phyloP scores from a whole-genome alignment of 2,888 invertebrate genomes.

The Scaptomyza parva region DNA sequence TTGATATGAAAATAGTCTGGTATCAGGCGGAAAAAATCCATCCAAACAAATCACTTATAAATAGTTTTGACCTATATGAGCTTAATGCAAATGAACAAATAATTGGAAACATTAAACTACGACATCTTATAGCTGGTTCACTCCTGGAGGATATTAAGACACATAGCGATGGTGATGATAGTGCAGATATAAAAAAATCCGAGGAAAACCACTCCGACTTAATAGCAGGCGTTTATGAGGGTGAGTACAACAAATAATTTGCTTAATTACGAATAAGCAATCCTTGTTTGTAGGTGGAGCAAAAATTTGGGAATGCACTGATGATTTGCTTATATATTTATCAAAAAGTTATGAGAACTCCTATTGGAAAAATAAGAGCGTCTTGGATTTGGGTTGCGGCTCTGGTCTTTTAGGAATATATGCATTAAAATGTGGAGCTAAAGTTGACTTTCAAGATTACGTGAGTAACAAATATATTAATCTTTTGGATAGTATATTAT shows the following conservation, averaged over 20 bases:
- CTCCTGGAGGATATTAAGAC: slow-evolving; percentile 74
- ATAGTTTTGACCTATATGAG: slow-evolving; percentile 76
- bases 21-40: slow-evolving; percentile 75
- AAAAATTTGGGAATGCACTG: slow-evolving; percentile 98
- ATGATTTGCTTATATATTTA: slow-evolving; percentile 91
- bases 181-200: slow-evolving; percentile 84
- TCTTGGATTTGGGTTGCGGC: slow-evolving; percentile 97
- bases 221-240: slow-evolving; percentile 92
- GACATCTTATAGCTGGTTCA: slow-evolving; percentile 74
- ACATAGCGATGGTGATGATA: slow-evolving; percentile 45
- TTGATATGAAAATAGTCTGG: slow-evolving; percentile 51
- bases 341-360: slow-evolving; percentile 83
- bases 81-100: slow-evolving; percentile 69
- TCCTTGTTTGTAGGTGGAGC: slow-evolving; percentile 89
- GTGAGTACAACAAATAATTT: slow-evolving; percentile 82
- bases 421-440: slow-evolving; percentile 88
- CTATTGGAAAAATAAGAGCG: slow-evolving; percentile 85
- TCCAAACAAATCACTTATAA: slow-evolving; percentile 49
- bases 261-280: slow-evolving; percentile 34
- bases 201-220: slow-evolving; percentile 90
- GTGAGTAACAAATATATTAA: slow-evolving; percentile 86
- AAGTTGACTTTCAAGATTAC: slow-evolving; percentile 96
- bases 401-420: slow-evolving; percentile 94
- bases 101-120: slow-evolving; percentile 58
- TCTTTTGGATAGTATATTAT: background rate